Percentiles rank a stretch among this genome's conserved stretches.
phyloP scores from a whole-genome alignment of 2,888 invertebrate genomes.

The Epicampocera succincta region DNA sequence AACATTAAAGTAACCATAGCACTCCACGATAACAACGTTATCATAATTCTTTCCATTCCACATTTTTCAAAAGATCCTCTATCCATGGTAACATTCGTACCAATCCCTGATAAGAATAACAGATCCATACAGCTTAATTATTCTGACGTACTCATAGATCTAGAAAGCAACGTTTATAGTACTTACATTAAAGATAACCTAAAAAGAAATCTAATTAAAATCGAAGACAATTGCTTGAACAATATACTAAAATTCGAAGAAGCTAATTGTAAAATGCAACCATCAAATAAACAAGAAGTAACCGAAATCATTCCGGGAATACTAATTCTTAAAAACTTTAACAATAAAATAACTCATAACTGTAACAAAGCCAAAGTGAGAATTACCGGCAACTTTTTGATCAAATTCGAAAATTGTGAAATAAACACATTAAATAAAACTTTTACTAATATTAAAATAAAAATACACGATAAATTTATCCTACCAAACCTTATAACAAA shows the following conservation, averaged over 20 bases:
- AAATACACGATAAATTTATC: conserved; percentile 2
- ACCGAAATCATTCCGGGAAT: conserved; percentile 5
- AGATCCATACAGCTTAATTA: conserved; percentile 1
- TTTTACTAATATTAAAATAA: conserved; percentile 9
- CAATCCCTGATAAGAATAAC: not conserved
- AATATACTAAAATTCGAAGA: conserved; percentile 32
- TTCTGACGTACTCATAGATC: conserved; percentile 14
- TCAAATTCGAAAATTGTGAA: conserved; percentile 23
- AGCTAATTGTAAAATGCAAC: conserved; percentile 14
- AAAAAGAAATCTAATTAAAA: conserved; percentile 17
- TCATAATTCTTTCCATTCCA: conserved; percentile 13
- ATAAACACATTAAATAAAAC: conserved; percentile 11
- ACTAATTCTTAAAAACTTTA: conserved; percentile 6
- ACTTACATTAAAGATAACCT: conserved; percentile 22
- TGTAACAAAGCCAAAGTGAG: conserved; percentile 16
- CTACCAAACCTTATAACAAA: conserved; percentile 17
- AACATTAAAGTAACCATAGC: conserved; percentile 1
- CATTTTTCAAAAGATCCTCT: conserved; percentile 6
- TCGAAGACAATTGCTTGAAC: conserved; percentile 23
- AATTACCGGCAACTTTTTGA: conserved; percentile 2
- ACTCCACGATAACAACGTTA: conserved; percentile 4
- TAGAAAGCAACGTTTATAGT: conserved; percentile 26
- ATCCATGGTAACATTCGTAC: not conserved
- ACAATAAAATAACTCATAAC: conserved; percentile 2
- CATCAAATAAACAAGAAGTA: conserved; percentile 10